Base-by-base conservation (phyloP, 2,888 invertebrate species). In the Strigamia maritima region DNA sequence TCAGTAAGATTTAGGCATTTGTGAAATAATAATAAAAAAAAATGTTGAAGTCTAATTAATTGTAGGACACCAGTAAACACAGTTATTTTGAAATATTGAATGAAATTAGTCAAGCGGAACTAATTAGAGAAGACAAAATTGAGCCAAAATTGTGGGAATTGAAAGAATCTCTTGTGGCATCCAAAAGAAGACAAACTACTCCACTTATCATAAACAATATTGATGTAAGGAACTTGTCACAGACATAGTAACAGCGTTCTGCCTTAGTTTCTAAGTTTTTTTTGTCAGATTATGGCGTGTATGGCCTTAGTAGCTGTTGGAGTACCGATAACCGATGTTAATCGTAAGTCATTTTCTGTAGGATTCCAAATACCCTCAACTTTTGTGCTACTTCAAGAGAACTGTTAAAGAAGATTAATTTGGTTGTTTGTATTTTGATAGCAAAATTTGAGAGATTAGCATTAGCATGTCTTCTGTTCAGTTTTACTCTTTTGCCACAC, bases 331-430 rank as follows among this genome's bases (percentile, higher is more conserved):
- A n/a, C n/a, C n/a, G n/a, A n/a, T 49, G 3, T 49, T 49, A n/a
- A n/a, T 6, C n/a, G 8, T 6, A n/a, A 14, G n/a, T 49, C 8
- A n/a, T 19, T 24, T 60, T 19, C 1, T 60, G 7, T 19, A 60
- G 60, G 60, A 60, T 60, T 60, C 60, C 24, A 60, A 60, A 60
- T 60, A 19, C n/a, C 60, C 60, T 60, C 60, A 60, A 24, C 60
- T 60, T 22, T n/a, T 60, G 7, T 60, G 60, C n/a, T 60, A 22
- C 60, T 60, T 60, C 60, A 60, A 60, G 24, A 19, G 60, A 60
- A 19, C 60, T 19, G 49, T 22, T 1, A 60, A 60, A 60, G 60
- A 19, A 19, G 60, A 6, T 14, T 40, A 10, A 40, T 16, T 40
- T 60, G 60, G 4, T 14, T 49, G 3, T 22, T 8, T 19, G 16